Percentiles rank a stretch among this genome's conserved stretches.
Evolutionary conservation across 2,797 vertebrate genomes (phyloP).

Genomic region (Sebastes flavidus): DNA sequence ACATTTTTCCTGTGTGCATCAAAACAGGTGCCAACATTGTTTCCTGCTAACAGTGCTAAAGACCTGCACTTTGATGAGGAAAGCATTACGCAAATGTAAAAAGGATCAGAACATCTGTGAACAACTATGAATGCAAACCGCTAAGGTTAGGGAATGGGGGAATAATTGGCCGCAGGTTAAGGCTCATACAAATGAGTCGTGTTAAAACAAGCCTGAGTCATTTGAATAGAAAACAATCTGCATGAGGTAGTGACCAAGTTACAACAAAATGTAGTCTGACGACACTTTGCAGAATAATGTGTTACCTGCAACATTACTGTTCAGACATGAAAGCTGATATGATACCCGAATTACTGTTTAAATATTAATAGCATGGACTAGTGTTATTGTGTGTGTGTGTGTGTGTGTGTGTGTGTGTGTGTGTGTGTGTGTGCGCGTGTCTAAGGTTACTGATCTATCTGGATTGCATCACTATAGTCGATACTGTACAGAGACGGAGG

Average conservation of each 20-base stretch:
- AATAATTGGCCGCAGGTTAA: no score
- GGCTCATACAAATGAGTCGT: no score
- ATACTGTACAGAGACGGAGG: constrained; percentile 31
- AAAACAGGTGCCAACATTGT: background rate
- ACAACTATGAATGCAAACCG: no score
- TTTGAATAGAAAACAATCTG: background rate
- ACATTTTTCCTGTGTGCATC: no score
- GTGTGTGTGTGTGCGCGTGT: background rate
- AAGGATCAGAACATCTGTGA: no score
- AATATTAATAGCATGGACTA: constrained; percentile 38
- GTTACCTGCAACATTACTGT: background rate
- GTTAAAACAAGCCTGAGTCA: background rate
- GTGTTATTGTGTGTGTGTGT: background rate
- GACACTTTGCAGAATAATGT: background rate
- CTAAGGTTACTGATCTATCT: constrained; percentile 34
- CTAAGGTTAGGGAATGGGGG: no score
- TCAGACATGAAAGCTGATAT: constrained; percentile 23
- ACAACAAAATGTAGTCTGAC: background rate
- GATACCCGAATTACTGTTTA: constrained; percentile 2
- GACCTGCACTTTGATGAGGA: background rate
- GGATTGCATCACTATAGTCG: constrained; percentile 28
- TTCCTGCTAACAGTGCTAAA: no score
- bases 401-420: background rate
- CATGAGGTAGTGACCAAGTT: background rate
- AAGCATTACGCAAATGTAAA: background rate